These are phyloP conservation scores for Sus cebifrons DNA, from an alignment of 2,797 vertebrate species.

Conservation along the genomic window DNA sequence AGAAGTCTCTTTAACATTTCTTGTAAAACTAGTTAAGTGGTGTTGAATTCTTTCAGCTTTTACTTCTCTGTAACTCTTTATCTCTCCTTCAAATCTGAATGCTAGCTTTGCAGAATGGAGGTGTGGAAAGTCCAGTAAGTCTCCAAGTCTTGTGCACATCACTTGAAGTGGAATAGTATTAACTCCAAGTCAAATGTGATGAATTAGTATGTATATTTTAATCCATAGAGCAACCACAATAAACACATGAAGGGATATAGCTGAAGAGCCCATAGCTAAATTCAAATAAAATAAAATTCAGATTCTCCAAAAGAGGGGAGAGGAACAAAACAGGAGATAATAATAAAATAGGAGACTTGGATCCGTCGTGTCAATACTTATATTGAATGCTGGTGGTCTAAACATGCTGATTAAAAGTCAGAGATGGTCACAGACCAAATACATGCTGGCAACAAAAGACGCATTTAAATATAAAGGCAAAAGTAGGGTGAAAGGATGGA, in stretches of 20 bases:
- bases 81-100: neutral
- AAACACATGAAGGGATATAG: neutral
- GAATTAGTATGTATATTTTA: neutral
- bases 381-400: neutral
- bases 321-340: neutral
- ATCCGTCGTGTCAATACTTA: neutral
- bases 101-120: neutral
- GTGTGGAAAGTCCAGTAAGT: accelerated
- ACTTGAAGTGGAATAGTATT: neutral
- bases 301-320: neutral
- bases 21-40: neutral
- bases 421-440: neutral
- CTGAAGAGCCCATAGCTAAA: neutral
- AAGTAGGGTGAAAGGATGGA: neutral
- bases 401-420: neutral
- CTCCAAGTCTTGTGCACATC: neutral
- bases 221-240: neutral
- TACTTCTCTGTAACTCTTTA: neutral
- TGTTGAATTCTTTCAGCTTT: neutral
- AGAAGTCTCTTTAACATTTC: neutral
- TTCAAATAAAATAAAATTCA: neutral
- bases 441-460: neutral
- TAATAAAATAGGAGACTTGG: neutral
- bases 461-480: neutral
- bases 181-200: neutral